Evolutionary conservation across 2,797 vertebrate species (phyloP).

Genomic region (Pseudochaenichthys georgianus): DNA sequence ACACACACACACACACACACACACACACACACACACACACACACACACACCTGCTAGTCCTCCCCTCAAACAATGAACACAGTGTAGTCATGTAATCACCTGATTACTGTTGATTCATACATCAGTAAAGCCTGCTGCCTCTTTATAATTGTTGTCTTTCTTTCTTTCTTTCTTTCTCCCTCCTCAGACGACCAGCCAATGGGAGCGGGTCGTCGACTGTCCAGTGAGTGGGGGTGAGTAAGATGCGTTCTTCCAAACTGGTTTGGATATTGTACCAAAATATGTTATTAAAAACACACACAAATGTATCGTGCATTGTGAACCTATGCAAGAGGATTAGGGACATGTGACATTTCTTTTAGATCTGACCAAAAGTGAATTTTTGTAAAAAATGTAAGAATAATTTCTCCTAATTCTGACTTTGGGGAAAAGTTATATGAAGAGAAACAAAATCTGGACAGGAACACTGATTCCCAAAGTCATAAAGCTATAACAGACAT

Average conservation of each 20-base stretch:
- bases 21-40: too few relatives aligned
- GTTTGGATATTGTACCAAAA: conserved; percentile 1
- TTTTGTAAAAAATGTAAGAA: too few relatives aligned
- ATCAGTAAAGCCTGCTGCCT: neutral
- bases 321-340: too few relatives aligned
- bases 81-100: conserved; percentile 14
- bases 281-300: neutral
- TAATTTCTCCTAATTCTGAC: too few relatives aligned
- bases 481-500: neutral
- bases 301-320: neutral
- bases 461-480: neutral
- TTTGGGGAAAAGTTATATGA: too few relatives aligned
- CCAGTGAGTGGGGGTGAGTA: conserved; percentile 96
- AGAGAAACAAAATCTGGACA: neutral
- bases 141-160: neutral
- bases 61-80: conserved; percentile 16
- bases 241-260: neutral
- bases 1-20: too few relatives aligned
- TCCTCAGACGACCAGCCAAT: conserved; percentile 91
- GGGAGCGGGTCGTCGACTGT: conserved; percentile 87
- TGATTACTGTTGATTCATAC: conserved; percentile 5
- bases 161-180: conserved; percentile 19
- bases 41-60: neutral
- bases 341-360: too few relatives aligned
- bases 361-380: too few relatives aligned